phyloP scores from a whole-genome alignment of 1,140 invertebrate genomes.

The Aphelenchoides fujianensis region DNA sequence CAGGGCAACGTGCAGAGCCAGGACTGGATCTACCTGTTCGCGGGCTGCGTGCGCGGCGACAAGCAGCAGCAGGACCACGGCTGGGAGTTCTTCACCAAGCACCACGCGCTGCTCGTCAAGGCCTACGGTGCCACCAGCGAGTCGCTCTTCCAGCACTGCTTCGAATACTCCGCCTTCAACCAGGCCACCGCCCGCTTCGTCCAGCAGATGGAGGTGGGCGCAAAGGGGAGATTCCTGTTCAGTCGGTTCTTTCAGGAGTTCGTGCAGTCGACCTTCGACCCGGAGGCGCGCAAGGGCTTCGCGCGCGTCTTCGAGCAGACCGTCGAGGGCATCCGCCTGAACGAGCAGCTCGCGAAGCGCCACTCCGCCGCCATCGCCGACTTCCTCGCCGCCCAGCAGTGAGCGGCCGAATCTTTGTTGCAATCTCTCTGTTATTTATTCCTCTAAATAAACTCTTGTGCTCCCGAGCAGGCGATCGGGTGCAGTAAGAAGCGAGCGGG shows the following conservation, averaged over 20 bases:
- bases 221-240: background rate
- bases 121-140: constrained; percentile 49
- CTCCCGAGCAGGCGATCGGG: background rate
- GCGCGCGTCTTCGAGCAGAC: constrained; percentile 43
- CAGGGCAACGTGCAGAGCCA: constrained; percentile 85
- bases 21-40: constrained; percentile 82
- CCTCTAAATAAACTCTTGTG: background rate
- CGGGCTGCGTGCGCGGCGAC: constrained; percentile 63
- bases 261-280: constrained; percentile 34
- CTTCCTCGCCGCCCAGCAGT: background rate
- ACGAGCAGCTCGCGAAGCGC: constrained; percentile 16
- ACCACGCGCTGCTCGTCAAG: constrained; percentile 70
- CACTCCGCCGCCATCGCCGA: background rate
- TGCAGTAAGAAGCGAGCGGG: background rate
- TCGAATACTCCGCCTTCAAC: constrained; percentile 31
- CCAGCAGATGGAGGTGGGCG: constrained; percentile 36
- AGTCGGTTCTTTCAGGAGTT: constrained; percentile 21
- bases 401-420: background rate
- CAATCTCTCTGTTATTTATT: background rate
- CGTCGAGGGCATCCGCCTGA: constrained; percentile 39
- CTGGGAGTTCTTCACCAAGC: constrained; percentile 87
- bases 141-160: constrained; percentile 53
- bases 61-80: constrained; percentile 74
- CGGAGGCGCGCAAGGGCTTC: constrained; percentile 25
- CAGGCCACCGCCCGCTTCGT: constrained; percentile 30